Evolutionary conservation across 2,113 vertebrate genomes (phyloP).

Genomic region (Sylvia atricapilla): DNA sequence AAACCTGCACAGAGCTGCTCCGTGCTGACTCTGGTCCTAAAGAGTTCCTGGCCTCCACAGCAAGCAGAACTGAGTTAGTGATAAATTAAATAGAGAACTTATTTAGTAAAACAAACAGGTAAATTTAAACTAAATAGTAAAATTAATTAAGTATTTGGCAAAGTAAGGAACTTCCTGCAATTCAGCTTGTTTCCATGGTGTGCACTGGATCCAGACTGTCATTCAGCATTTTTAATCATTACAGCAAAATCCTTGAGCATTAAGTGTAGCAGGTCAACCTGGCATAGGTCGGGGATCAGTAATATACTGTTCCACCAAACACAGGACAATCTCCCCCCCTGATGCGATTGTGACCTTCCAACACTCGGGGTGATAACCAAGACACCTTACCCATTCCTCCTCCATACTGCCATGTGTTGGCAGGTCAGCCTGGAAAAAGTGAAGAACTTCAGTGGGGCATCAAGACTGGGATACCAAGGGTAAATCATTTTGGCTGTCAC

Average conservation of each 20-base stretch:
- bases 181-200: not conserved
- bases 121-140: not conserved
- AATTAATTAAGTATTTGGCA: not conserved
- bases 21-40: not conserved
- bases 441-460: not conserved
- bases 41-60: not conserved
- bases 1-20: not conserved
- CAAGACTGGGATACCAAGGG: not conserved
- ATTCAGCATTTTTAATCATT: not conserved
- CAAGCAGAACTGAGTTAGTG: not conserved
- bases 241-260: not conserved
- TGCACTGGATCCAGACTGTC: not conserved
- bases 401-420: not conserved
- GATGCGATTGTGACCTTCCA: fast-evolving
- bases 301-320: not conserved
- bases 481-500: not conserved
- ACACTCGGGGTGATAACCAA: not conserved
- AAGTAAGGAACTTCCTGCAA: not conserved
- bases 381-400: not conserved
- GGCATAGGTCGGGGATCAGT: not conserved
- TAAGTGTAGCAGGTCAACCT: not conserved
- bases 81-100: not conserved
- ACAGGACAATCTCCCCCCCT: not conserved
- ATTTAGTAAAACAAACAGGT: not conserved
- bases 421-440: not conserved